phyloP scores from a whole-genome alignment of 2,797 vertebrate genomes.

The Eurystomus glaucurus region DNA sequence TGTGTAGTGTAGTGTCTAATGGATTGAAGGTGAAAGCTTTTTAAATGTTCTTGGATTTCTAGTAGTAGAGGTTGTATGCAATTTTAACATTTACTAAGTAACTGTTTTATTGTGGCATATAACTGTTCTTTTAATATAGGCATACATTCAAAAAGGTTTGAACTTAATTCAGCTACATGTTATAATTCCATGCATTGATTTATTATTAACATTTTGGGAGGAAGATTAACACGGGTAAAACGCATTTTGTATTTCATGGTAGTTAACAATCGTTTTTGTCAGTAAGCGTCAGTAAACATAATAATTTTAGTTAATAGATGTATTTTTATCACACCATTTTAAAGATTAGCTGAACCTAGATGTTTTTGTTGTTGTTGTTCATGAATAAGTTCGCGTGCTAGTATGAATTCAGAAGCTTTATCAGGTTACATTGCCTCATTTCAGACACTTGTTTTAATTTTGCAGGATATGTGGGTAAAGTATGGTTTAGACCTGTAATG shows the following conservation, averaged over 20 bases:
- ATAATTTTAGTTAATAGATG: neutral
- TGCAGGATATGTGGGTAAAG: neutral
- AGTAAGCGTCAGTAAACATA: conserved; percentile 1
- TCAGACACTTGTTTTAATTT: conserved; percentile 17
- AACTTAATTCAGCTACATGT: neutral
- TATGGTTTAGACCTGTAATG: neutral
- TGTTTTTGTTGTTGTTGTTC: neutral
- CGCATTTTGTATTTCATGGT: conserved; percentile 51
- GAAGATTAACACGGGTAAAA: conserved; percentile 40
- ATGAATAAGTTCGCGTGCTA: conserved; percentile 13
- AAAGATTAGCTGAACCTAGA: conserved; percentile 11
- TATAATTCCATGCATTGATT: conserved; percentile 20
- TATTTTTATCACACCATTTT: neutral
- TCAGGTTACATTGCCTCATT: neutral
- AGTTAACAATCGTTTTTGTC: conserved; percentile 6
- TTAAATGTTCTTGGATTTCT: conserved; percentile 50
- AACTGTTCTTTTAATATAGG: neutral
- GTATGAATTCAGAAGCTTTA: conserved; percentile 23
- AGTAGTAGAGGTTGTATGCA: conserved; percentile 4
- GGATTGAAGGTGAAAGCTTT: conserved; percentile 37
- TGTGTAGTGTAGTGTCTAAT: conserved; percentile 2
- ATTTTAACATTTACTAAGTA: conserved; percentile 46
- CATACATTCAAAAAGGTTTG: neutral
- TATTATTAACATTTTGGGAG: conserved; percentile 41
- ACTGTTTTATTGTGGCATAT: conserved; percentile 8